A percentile compares a stretch with the other conserved stretches of the same genome.
These are phyloP conservation scores for Ylistrum balloti DNA, from an alignment of 1,140 invertebrate genomes.

Conservation along the genomic window DNA sequence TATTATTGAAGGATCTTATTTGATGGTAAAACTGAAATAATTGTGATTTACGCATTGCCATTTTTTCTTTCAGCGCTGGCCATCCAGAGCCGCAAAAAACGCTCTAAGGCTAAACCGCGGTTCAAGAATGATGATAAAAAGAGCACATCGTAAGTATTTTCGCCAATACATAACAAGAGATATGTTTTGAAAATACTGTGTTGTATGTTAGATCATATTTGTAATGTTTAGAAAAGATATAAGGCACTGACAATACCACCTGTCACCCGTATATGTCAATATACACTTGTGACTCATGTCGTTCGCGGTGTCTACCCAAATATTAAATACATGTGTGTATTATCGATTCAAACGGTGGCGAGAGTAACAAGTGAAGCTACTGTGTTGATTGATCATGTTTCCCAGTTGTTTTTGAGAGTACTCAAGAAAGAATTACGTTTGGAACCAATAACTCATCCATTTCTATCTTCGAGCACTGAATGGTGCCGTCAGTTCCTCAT, in stretches of 20 bases:
- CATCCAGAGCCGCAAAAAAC: conserved; percentile 78
- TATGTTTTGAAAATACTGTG: not conserved
- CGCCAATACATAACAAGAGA: not conserved
- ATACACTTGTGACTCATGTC: not conserved
- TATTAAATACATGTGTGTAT: conserved; percentile 36
- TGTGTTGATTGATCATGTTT: not conserved
- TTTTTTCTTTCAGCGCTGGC: conserved; percentile 79
- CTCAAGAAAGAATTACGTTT: not conserved
- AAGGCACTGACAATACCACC: not conserved
- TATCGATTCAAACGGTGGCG: not conserved
- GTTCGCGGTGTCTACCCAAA: not conserved
- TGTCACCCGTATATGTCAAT: not conserved
- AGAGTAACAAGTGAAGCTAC: not conserved
- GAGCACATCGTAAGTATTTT: conserved; percentile 40
- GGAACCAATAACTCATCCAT: not conserved
- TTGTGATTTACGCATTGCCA: conserved; percentile 28
- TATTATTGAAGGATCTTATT: conserved; percentile 20
- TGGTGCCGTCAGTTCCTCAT: not conserved
- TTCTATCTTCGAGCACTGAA: not conserved
- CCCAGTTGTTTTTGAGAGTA: not conserved
- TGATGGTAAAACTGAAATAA: not conserved
- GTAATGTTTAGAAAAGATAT: not conserved
- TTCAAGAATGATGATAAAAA: conserved; percentile 72
- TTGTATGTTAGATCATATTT: not conserved
- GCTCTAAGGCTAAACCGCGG: conserved; percentile 79